phyloP scores from a whole-genome alignment of 2,797 vertebrate genomes.

The Ibycter americanus region DNA sequence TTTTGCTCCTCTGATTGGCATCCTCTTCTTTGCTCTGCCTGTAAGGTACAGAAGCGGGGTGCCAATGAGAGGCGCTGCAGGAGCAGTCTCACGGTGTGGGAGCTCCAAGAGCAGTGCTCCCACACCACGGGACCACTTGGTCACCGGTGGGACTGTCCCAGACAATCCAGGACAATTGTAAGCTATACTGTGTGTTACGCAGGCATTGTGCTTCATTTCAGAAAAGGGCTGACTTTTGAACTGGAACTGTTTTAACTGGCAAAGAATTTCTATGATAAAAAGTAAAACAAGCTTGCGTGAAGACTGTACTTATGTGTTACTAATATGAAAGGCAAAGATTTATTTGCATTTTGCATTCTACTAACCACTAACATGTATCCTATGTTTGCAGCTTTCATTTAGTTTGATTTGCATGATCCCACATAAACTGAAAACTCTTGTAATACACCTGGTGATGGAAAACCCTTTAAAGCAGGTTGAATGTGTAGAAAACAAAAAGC shows the following conservation, averaged over 20 bases:
- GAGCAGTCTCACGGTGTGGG: conserved; percentile 12
- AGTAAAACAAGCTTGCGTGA: neutral
- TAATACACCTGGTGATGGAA: neutral
- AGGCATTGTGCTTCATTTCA: neutral
- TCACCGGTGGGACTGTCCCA: conserved; percentile 33
- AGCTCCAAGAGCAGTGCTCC: conserved; percentile 16
- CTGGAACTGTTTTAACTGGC: neutral
- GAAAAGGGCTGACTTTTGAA: neutral
- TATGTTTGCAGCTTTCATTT: conserved; percentile 18
- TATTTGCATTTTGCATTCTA: conserved; percentile 19
- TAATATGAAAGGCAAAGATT: neutral
- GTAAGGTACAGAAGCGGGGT: neutral
- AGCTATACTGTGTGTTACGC: neutral
- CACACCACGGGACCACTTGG: conserved; percentile 5
- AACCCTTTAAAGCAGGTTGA: neutral
- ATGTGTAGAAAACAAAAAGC: conserved; percentile 12
- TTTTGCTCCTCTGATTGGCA: conserved; percentile 19
- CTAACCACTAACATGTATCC: conserved; percentile 7
- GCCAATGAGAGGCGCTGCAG: conserved; percentile 17
- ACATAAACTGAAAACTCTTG: neutral
- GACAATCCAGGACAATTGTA: conserved; percentile 65
- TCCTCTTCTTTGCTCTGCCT: neutral
- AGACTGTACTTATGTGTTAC: neutral
- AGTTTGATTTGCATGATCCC: conserved; percentile 43
- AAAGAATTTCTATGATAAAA: neutral